phyloP scores from a whole-genome alignment of 2,113 vertebrate genomes.

The Isurus oxyrinchus region DNA sequence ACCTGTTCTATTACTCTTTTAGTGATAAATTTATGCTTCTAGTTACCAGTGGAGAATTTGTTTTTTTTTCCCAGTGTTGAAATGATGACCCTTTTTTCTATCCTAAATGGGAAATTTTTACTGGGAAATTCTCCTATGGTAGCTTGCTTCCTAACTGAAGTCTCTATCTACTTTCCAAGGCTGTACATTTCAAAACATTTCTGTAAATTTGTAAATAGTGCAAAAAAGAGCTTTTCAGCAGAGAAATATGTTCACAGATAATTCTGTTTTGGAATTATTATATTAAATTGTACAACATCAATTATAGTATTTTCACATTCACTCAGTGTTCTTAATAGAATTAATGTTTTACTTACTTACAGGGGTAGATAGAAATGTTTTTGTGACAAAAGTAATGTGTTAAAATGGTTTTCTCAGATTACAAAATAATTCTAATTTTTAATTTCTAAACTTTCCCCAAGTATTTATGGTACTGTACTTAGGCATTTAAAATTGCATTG shows the following conservation, averaged over 20 bases:
- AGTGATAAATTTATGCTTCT: not conserved
- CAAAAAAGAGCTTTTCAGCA: not conserved
- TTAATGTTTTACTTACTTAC: too few relatives aligned
- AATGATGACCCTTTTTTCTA: not conserved
- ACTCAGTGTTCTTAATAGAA: not conserved
- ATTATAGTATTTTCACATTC: not conserved
- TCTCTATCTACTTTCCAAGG: not conserved
- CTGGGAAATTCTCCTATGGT: not conserved
- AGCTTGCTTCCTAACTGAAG: not conserved
- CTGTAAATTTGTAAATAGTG: not conserved
- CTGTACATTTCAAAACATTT: not conserved
- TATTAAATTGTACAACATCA: not conserved
- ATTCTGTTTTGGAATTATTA: not conserved
- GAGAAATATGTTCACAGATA: not conserved
- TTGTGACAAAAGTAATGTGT: not conserved
- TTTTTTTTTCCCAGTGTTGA: not conserved
- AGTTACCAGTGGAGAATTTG: not conserved
- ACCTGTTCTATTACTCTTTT: not conserved
- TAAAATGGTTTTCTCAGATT: not conserved
- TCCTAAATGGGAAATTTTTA: not conserved
- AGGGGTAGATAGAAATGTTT: not conserved
- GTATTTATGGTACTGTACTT: not conserved
- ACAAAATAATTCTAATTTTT: not conserved
- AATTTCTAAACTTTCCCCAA: not conserved
- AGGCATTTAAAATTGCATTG: not conserved